A percentile compares a stretch with the other conserved stretches of the same genome.
Conservation (phyloP, 2,888 invertebrate genomes). For the Drosophila siamana region DNA sequence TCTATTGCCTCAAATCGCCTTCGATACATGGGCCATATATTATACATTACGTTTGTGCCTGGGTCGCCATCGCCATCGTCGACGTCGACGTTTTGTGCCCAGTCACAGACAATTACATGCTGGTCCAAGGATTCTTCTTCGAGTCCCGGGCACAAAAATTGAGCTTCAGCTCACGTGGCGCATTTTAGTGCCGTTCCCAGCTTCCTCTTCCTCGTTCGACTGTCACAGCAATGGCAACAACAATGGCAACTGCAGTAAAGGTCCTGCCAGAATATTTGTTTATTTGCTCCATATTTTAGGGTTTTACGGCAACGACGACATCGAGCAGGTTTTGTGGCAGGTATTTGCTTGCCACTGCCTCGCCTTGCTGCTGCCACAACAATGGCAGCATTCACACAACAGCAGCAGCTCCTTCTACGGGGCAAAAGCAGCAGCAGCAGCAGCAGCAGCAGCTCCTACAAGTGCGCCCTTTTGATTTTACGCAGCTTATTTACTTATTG, state of each 20-base stretch:
- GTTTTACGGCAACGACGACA: conserved; percentile 79
- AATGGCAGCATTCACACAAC: conserved; percentile 50
- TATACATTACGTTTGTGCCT: conserved; percentile 67
- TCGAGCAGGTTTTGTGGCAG: conserved; percentile 80
- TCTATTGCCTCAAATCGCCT: conserved; percentile 72
- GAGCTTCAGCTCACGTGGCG: conserved; percentile 79
- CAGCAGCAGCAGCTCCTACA: conserved; percentile 32
- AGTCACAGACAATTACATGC: conserved; percentile 78
- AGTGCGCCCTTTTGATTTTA: conserved; percentile 75
- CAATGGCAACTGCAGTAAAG: conserved; percentile 40
- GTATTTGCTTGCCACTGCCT: conserved; percentile 60
- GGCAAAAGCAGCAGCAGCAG: too few relatives aligned
- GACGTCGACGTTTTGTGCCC: conserved; percentile 23
- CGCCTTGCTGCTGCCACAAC: conserved; percentile 26
- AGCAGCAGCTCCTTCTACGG: conserved; percentile 28
- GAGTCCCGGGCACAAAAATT: conserved; percentile 55
- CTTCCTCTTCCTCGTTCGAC: conserved; percentile 37
- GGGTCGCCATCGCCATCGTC: conserved; percentile 33
- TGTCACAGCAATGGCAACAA: conserved; percentile 42
- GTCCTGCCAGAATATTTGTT: conserved; percentile 72
- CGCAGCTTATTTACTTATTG: conserved; percentile 78
- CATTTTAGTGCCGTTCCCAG: conserved; percentile 69
- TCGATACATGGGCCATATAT: conserved; percentile 72
- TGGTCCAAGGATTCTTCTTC: conserved; percentile 41
- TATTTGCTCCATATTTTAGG: conserved; percentile 82